Percentiles rank a stretch among this genome's conserved stretches.
Conservation (phyloP, 2,797 vertebrate genomes). For the Acanthornis magna region DNA sequence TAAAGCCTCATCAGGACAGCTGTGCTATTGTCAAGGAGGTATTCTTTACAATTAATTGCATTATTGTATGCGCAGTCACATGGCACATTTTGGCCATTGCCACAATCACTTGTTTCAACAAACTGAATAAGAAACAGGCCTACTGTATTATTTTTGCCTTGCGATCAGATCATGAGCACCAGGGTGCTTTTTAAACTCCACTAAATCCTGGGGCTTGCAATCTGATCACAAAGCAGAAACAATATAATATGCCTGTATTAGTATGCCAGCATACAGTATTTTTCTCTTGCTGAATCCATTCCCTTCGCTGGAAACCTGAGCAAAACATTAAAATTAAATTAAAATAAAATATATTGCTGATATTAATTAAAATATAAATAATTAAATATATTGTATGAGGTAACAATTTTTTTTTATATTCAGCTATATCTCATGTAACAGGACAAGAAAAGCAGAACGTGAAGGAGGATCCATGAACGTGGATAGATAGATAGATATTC, state of each 20-base stretch:
- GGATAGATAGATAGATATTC: neutral
- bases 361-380: neutral
- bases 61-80: neutral
- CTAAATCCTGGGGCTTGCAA: neutral
- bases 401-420: neutral
- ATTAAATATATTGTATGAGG: neutral
- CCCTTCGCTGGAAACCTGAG: neutral
- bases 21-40: neutral
- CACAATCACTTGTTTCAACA: neutral
- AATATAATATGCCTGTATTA: neutral
- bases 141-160: neutral
- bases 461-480: neutral
- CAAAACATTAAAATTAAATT: neutral
- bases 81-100: neutral
- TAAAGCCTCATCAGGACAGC: neutral
- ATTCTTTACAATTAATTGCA: conserved; percentile 2
- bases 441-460: neutral
- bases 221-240: neutral
- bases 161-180: neutral
- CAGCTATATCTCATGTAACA: neutral
- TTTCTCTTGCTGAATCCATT: neutral
- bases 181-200: neutral
- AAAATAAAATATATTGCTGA: neutral
- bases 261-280: neutral
- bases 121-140: neutral